Evolutionary conservation across 1,140 invertebrate genomes (phyloP).

Genomic region (Hycleus phaleratus): DNA sequence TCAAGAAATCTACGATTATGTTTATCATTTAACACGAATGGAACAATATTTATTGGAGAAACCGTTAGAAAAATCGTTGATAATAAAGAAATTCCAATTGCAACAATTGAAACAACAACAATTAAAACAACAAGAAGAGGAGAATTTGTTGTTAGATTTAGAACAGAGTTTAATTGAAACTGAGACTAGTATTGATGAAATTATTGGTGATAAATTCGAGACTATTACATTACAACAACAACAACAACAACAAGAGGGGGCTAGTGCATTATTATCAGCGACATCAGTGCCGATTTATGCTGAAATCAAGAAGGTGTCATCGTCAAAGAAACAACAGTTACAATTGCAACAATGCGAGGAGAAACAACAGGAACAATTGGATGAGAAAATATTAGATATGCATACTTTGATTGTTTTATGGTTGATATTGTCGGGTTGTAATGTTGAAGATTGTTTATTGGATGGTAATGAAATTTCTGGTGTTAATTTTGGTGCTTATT

Average conservation of each 20-base stretch:
- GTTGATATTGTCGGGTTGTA: slow-evolving; percentile 58
- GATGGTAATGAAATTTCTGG: slow-evolving; percentile 43
- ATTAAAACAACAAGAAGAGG: slow-evolving; percentile 18
- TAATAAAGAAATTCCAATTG: slow-evolving; percentile 17
- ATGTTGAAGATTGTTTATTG: slow-evolving; percentile 56
- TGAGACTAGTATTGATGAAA: slow-evolving; percentile 30
- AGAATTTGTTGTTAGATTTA: slow-evolving; percentile 27
- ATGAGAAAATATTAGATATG: slow-evolving; percentile 43
- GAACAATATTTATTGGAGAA: slow-evolving; percentile 44
- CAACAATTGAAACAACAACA: slow-evolving; percentile 33
- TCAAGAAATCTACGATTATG: slow-evolving; percentile 50
- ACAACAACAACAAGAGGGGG: not conserved
- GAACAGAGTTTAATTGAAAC: slow-evolving; percentile 33
- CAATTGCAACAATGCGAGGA: too few species aligned
- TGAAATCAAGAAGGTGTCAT: slow-evolving; percentile 31
- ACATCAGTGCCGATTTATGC: slow-evolving; percentile 35
- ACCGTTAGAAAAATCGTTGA: slow-evolving; percentile 26
- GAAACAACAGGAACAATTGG: too few species aligned
- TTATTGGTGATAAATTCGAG: slow-evolving; percentile 28
- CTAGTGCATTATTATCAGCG: slow-evolving; percentile 10
- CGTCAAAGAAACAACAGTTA: too few species aligned
- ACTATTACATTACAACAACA: slow-evolving; percentile 24
- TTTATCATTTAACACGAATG: slow-evolving; percentile 48
- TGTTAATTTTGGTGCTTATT: slow-evolving; percentile 44
- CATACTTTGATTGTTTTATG: slow-evolving; percentile 59